Evolutionary conservation across 2,888 invertebrate species (phyloP).

Genomic region (Heliconius ismenius): DNA sequence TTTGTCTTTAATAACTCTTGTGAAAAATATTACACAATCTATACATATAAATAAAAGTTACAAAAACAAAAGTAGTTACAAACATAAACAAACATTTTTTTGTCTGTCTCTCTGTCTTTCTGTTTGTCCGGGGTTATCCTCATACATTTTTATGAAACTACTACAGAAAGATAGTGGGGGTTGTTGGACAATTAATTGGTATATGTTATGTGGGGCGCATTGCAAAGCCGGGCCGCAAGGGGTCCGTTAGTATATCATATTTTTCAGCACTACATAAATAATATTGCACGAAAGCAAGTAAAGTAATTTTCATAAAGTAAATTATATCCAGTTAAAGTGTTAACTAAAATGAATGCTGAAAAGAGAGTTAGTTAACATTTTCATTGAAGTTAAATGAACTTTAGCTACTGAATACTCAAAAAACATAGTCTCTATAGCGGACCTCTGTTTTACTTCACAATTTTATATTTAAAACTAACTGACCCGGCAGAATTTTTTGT

Average conservation of each 20-base stretch:
- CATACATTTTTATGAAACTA: no score
- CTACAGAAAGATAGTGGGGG: no score
- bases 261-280: not conserved
- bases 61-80: no score
- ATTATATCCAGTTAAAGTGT: constrained; percentile 11
- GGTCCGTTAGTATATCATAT: not conserved
- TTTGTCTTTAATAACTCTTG: not conserved
- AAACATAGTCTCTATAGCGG: not conserved
- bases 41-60: no score
- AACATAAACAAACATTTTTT: no score
- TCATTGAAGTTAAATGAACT: constrained; percentile 17
- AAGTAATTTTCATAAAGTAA: constrained; percentile 10
- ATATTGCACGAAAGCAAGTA: no score
- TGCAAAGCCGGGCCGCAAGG: no score
- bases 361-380: not conserved
- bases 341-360: constrained; percentile 7
- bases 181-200: no score
- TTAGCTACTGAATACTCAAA: constrained; percentile 10
- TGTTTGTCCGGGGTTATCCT: no score
- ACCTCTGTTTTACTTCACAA: constrained; percentile 12
- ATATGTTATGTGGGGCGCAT: no score
- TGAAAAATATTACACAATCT: not conserved
- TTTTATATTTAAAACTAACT: constrained; percentile 7
- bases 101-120: no score
- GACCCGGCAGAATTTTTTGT: not conserved